Base-by-base conservation (phyloP, 2,888 invertebrate genomes). In the Acheta domesticus region DNA sequence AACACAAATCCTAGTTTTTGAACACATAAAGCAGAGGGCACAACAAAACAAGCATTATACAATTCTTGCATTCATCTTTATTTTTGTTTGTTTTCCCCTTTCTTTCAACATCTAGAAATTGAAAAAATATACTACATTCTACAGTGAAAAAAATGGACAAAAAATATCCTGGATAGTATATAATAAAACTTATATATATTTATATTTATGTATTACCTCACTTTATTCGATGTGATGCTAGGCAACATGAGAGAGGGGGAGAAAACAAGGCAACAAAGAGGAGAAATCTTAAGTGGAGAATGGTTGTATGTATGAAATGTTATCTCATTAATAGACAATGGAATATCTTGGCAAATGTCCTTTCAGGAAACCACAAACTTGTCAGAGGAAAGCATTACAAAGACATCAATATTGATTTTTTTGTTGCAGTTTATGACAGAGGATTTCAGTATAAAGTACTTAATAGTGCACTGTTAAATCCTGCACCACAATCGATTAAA, bases 101-200 rank as follows among this genome's bases (percentile, higher is more conserved):
- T 79, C 73, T 80, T 79, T 80, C 77, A 81, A 81, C 81, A 81
- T 79, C 79, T 80, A 81, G 77, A 75, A 79, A 81, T 76, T 76
- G 82, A 76, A 81, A 81, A 81, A 79, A 73, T 80, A 81, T 49
- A n/a, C 80, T 81, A 82, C 76, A 81, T 76, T 76, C 79, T 75
- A 80, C 75, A 80, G 79, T 81, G 80, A 79, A 82, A 80, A 80
- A 82, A 81, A 78, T 80, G 78, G 81, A 78, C 80, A 79, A 81
- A 82, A 36, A 82, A 81, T 78, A 81, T 81, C 78, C 79, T 79
- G 79, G 78, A 80, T 80, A 82, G 80, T 80, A 80, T 74, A 77
- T 79, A 74, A 73, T 73, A 76, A 80, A 77, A 75, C 75, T 78
- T 62, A 80, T 75, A 80, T 74, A 74, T 49, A 77, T 74, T 73